Base-by-base conservation (phyloP, 1,140 invertebrate species). In the Oryzaephilus surinamensis region DNA sequence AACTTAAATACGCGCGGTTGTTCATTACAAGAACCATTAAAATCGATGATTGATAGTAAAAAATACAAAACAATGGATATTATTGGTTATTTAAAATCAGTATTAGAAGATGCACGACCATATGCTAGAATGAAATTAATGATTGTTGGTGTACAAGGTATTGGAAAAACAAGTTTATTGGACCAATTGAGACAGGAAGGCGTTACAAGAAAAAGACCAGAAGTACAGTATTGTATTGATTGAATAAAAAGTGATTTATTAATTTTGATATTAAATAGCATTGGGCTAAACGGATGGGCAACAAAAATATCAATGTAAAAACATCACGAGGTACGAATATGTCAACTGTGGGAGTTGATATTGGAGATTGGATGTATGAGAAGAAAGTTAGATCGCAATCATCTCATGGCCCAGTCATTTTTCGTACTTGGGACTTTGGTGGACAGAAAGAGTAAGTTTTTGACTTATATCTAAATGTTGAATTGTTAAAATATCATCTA, bases 401-500 rank as follows among this genome's bases (percentile, higher is more conserved):
- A 6, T 76, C 76, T 1, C 76, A 84, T 45, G 93, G 92, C 0
- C 79, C 90, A 1, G 83, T 98, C 28, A 81, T 88, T n/a, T 98
- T 99, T 66, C 71, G 93, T 38, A 98, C 94, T 0, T 99, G 96
- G 95, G 96, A 99, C 65, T 99, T 99, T 70, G 94, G 93, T n/a
- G 95, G 95, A 0, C 93, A 97, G 66, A 79, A 81, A 54, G 92
- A 96, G 66, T 77, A 48, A 63, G 65, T 62, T 6, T n/a, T 21
- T 6, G 7, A 3, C 17, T 10, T 14, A 26, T 4, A 37, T 37
- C 12, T n/a, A 19, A 20, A 19, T 34, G 7, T 23, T 8, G 7
- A 37, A 26, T 21, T 19, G 18, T 34, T 34, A 10, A 27, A 23
- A 17, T 6, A 7, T 6, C 27, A 43, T 49, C 48, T n/a, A n/a